phyloP scores from a whole-genome alignment of 2,113 vertebrate genomes.

The Ameiurus melas region DNA sequence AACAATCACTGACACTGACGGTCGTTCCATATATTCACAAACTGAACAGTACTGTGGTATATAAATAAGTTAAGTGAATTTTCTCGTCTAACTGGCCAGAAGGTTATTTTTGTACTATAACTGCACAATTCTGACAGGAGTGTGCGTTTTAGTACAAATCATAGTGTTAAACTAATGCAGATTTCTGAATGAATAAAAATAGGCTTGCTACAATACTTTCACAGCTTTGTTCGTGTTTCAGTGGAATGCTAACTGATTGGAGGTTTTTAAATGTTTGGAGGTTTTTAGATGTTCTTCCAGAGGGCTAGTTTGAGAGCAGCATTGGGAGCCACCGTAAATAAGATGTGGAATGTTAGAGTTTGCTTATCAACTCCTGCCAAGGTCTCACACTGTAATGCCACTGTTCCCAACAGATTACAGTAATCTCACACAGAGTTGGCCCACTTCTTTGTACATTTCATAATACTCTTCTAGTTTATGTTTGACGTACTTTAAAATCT shows the following conservation, averaged over 20 bases:
- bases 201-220: neutral
- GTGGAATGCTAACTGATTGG: neutral
- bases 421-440: conserved; percentile 63
- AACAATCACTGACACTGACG: neutral
- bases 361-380: conserved; percentile 63
- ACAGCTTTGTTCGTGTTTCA: neutral
- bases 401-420: conserved; percentile 67
- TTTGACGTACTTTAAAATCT: neutral
- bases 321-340: conserved; percentile 55
- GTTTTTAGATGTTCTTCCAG: neutral
- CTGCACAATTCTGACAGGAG: neutral
- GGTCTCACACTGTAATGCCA: conserved; percentile 62
- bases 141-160: neutral
- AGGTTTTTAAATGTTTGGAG: neutral
- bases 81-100: no score
- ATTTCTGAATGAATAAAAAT: neutral
- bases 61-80: neutral
- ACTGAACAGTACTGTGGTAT: neutral
- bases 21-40: neutral
- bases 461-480: neutral
- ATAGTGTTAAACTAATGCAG: neutral
- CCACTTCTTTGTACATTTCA: neutral
- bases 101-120: neutral
- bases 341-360: conserved; percentile 71
- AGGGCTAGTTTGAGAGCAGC: conserved; percentile 14